These are phyloP conservation scores for Gallinago media DNA, from an alignment of 2,113 vertebrate genomes.

Conservation along the genomic window DNA sequence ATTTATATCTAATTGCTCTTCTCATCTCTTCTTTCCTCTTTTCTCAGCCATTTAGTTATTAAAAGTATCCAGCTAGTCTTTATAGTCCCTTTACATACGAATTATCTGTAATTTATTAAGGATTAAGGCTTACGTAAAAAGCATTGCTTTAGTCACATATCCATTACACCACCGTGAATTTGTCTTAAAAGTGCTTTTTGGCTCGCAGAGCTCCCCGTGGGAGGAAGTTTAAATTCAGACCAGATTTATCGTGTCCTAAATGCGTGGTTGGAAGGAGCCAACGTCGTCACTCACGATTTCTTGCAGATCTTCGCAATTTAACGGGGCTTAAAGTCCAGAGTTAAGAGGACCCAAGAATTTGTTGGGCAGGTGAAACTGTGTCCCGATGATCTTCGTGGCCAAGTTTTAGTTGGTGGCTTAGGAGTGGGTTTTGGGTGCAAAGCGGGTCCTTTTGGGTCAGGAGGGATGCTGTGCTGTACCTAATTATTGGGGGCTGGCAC, in stretches of 20 bases:
- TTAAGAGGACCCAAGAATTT: not conserved
- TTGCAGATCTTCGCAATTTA: not conserved
- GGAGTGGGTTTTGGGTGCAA: not conserved
- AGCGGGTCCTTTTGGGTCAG: not conserved
- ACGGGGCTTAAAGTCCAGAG: not conserved
- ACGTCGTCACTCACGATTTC: not conserved
- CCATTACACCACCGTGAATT: conserved; percentile 2
- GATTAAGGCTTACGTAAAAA: conserved; percentile 18
- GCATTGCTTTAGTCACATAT: not conserved
- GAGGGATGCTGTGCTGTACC: accelerated
- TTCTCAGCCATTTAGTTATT: not conserved
- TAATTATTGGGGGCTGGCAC: too few relatives aligned
- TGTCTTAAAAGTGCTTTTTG: conserved; percentile 13
- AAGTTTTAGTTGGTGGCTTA: not conserved
- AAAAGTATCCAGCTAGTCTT: not conserved
- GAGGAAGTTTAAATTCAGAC: conserved; percentile 34
- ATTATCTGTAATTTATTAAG: conserved; percentile 41
- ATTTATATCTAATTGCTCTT: not conserved
- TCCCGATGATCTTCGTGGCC: accelerated
- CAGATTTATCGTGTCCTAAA: conserved; percentile 21
- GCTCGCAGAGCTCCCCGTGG: not conserved
- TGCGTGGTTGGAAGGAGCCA: not conserved
- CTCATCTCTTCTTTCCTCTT: not conserved
- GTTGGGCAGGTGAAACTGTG: not conserved
- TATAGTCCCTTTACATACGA: not conserved